Evolutionary conservation across 2,797 vertebrate species (phyloP), one percentile per base, ranked within the genome.

Genomic region (Sebastes alutus): DNA sequence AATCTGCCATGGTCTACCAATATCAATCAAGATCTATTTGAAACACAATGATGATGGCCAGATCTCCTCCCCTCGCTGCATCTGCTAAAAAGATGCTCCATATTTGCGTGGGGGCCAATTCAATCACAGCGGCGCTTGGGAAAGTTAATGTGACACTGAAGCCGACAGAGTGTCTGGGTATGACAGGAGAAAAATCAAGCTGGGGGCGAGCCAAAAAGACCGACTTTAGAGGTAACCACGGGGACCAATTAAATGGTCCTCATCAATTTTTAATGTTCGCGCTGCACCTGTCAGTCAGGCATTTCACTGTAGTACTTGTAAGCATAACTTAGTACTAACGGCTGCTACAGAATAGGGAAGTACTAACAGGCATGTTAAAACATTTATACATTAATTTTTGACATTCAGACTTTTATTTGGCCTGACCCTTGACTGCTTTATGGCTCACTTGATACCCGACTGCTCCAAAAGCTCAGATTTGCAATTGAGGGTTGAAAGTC

Each of bases 11-110:
- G 30, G 73, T 58, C 73, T 63, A 82, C 78, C 62, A 66, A 82
- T 78, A 89, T 92, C 91, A 90, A 91, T 92, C 87, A 85, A 81
- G 68, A 87, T 78, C 69, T 38, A 88, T 88, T 89, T 90, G 77
- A 88, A 88, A 85, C 72, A 66, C 79, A 72, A 80, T 55, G 83
- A 79, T 85, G 85, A 92, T 85, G 59, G 77, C 78, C 58, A 83
- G 67, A 79, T 86, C 81, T 56, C 25, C 30, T 72, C 77, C 61
- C 63, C 72, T 82, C 32, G 46, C n/a, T 54, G 81, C 90, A 86
- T 83, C 87, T 88, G 88, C 81, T 89, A 72, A 89, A 89, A 83
- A 82, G 76, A 89, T 72, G 76, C 82, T 75, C 79, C 33, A 32
- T 69, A 82, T 89, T 88, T 91, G 76, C 25, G 60, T 61, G 56